These are phyloP conservation scores for Malurus alboscapulatus DNA, from an alignment of 2,113 vertebrate species.

Conservation along the genomic window DNA sequence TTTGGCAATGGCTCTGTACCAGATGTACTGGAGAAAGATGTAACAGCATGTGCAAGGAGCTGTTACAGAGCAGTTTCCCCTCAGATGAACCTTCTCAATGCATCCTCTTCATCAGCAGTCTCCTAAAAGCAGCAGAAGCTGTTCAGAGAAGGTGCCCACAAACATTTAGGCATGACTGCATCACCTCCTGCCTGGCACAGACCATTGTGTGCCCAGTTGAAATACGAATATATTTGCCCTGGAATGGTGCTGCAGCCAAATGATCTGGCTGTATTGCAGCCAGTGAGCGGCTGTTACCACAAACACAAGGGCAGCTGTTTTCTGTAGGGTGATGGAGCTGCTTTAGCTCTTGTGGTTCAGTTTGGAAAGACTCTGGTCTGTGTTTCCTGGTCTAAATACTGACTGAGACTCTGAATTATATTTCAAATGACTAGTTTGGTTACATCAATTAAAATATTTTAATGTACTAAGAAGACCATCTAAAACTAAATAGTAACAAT, in stretches of 20 bases:
- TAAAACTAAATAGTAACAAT: background rate
- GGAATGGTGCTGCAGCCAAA: background rate
- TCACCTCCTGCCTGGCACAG: background rate
- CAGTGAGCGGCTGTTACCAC: background rate
- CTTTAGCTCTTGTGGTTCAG: background rate
- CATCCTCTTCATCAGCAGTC: background rate
- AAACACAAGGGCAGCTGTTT: background rate
- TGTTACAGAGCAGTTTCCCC: background rate
- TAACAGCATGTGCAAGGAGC: background rate
- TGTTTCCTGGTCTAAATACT: background rate
- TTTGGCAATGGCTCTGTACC: background rate
- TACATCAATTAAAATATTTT: background rate
- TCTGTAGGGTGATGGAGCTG: background rate
- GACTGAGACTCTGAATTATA: background rate
- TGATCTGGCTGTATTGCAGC: rapidly evolving
- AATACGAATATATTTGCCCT: background rate
- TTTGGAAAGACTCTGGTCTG: background rate
- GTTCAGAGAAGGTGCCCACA: background rate
- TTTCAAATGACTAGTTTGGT: background rate
- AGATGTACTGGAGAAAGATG: background rate
- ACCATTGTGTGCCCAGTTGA: rapidly evolving
- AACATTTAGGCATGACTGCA: background rate
- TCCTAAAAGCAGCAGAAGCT: background rate
- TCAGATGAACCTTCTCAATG: background rate
- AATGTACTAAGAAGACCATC: background rate